A percentile compares a stretch with the other conserved stretches of the same genome.
Evolutionary conservation across 2,888 invertebrate species (phyloP).

Genomic region (Cephus nigrinus): DNA sequence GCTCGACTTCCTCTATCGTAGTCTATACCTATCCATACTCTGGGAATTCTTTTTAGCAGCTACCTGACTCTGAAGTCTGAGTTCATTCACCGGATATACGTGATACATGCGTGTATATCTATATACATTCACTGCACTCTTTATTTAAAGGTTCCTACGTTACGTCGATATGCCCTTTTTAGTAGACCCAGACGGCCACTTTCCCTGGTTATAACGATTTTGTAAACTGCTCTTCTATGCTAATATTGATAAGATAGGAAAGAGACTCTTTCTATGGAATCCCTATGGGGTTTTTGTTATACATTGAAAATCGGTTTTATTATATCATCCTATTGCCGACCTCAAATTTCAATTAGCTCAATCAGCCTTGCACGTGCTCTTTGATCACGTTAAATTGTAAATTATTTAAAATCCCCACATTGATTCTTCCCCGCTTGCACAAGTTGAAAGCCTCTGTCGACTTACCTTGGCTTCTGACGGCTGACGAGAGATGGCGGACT

Average conservation of each 20-base stretch:
- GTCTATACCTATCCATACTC: background rate
- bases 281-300: conserved; percentile 45
- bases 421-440: background rate
- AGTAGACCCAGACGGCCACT: conserved; percentile 57
- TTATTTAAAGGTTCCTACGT: conserved; percentile 56
- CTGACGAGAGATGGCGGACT: conserved; percentile 44
- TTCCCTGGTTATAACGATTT: conserved; percentile 58
- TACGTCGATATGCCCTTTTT: conserved; percentile 52
- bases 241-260: conserved; percentile 60
- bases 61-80: background rate
- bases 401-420: background rate
- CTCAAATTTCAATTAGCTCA: background rate
- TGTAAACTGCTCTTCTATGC: conserved; percentile 63
- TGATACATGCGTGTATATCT: background rate
- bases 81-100: background rate
- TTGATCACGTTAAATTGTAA: background rate
- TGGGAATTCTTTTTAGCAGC: background rate
- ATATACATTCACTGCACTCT: conserved; percentile 14
- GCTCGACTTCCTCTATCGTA: background rate
- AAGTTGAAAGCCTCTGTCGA: conserved; percentile 35
- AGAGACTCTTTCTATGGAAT: conserved; percentile 38
- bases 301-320: conserved; percentile 43
- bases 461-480: conserved; percentile 30
- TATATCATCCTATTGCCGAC: background rate
- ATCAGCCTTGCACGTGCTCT: background rate